Evolutionary conservation across 2,113 vertebrate species (phyloP), one percentile per base, ranked within the genome.

Genomic region (Procavia capensis): DNA sequence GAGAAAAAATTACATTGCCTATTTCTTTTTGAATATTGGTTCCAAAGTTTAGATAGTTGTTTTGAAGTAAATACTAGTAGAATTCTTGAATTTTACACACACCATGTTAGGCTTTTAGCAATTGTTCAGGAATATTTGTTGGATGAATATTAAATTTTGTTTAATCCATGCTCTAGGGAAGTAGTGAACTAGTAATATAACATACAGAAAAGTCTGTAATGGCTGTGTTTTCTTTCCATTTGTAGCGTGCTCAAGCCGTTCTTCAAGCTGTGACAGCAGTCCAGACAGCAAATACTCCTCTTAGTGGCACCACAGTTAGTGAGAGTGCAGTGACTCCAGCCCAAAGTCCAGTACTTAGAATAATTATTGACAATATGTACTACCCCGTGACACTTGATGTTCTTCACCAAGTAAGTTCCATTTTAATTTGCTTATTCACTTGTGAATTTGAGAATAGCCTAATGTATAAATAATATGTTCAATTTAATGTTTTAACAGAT

Each of bases 291-390:
- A 99, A 99, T 0, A 99, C 99, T 34, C 98, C 99, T 14, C 98
- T 99, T 86, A 99, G 99, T 1, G 99, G 99, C 80, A 98, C 99
- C 20, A 98, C 99, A 25, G 99, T 99, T 86, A 99, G 99, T 68
- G 99, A 99, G 97, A 99, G 99, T 83, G 98, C 99, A 27, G 98
- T 99, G 61, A 99, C 99, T 90, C 99, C 99, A 36, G 99, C 99
- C 59, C 99, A 99, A 96, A 99, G 99, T 97, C 99, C 99, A 7
- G 99, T 99, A 13, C 99, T 99, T 96, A 98, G 99, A 98, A 99
- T 99, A 98, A 99, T 99, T 98, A 99, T 99, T 85, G 99, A 99
- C 98, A 99, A 99, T 98, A 99, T 99, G 99, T 99, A 99, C 98
- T 99, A 99, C 96, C 99, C 99, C 0, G 99, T 99, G 75, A 99